Conservation (phyloP, 2,888 invertebrate species). For the Cheilosia scutellata region DNA sequence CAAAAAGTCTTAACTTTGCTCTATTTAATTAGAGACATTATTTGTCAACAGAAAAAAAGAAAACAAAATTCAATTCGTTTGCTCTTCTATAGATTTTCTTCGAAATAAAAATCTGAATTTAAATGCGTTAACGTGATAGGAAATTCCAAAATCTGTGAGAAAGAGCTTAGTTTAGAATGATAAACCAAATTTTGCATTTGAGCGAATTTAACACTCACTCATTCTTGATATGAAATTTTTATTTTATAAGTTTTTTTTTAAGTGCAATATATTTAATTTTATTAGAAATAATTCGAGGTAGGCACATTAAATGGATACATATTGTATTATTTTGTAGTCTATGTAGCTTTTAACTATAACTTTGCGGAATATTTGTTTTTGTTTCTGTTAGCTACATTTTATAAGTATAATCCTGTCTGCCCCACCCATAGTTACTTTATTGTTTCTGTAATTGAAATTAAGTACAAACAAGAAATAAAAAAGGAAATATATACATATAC, state of each 20-base stretch:
- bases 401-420: background rate
- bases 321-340: no score
- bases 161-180: background rate
- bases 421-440: slow-evolving; percentile 62
- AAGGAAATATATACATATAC: slow-evolving; percentile 24
- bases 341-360: no score
- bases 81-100: background rate
- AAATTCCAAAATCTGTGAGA: slow-evolving; percentile 22
- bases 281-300: no score
- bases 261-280: no score
- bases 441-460: slow-evolving; percentile 62
- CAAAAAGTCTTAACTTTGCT: background rate
- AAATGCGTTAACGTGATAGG: slow-evolving; percentile 19
- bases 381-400: background rate
- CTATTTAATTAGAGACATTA: background rate
- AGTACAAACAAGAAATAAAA: slow-evolving; percentile 50
- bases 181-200: slow-evolving; percentile 29
- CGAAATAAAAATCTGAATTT: background rate
- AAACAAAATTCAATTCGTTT: background rate
- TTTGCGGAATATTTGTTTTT: no score
- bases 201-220: background rate
- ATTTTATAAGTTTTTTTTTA: background rate
- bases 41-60: no score
- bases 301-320: no score
- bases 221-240: background rate